Percentiles rank a stretch among this genome's conserved stretches.
phyloP scores from a whole-genome alignment of 2,888 invertebrate species.

The Sesia bembeciformis region DNA sequence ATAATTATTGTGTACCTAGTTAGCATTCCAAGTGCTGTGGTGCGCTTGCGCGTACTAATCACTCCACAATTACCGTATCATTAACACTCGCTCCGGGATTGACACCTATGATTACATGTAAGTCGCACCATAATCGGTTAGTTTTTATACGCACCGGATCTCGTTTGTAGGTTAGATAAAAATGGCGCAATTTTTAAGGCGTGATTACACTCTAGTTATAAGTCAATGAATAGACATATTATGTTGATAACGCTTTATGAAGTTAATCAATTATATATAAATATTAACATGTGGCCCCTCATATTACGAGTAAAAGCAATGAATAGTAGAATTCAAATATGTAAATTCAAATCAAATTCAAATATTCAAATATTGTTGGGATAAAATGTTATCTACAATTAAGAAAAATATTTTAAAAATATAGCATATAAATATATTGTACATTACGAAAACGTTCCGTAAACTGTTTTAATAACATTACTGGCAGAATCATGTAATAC shows the following conservation, averaged over 20 bases:
- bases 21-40: background rate
- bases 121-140: background rate
- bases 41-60: slow-evolving; percentile 1
- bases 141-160: background rate
- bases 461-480: too few relatives aligned
- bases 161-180: background rate
- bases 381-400: too few relatives aligned
- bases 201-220: background rate
- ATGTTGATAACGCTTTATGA: background rate
- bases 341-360: too few relatives aligned
- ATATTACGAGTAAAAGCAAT: too few relatives aligned
- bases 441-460: too few relatives aligned
- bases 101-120: slow-evolving; percentile 9
- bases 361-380: too few relatives aligned
- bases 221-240: background rate
- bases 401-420: too few relatives aligned
- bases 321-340: too few relatives aligned
- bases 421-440: too few relatives aligned
- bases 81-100: slow-evolving; percentile 12
- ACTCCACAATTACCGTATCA: slow-evolving; percentile 11
- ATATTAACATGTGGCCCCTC: too few relatives aligned
- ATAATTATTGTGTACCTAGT: background rate
- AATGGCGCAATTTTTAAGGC: background rate
- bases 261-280: background rate
- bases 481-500: too few relatives aligned